These are phyloP conservation scores for Enteromius fasciolatus DNA, from an alignment of 2,797 vertebrate species.

Conservation along the genomic window DNA sequence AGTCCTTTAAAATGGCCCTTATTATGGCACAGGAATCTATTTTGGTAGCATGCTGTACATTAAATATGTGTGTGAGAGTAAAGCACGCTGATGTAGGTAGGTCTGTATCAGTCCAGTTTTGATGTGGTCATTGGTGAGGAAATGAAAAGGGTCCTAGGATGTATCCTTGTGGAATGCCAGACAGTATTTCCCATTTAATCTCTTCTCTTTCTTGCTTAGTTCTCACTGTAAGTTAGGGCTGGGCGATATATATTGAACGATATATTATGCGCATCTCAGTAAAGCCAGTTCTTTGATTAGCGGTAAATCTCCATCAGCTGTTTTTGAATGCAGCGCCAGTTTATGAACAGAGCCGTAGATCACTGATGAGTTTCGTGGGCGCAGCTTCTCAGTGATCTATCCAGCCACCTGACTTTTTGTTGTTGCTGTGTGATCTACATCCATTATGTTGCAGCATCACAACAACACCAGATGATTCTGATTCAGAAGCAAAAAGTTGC, in stretches of 20 bases:
- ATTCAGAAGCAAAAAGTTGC: neutral
- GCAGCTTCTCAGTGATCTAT: no score
- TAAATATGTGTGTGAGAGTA: neutral
- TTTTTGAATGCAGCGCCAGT: no score
- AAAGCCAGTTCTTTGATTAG: no score
- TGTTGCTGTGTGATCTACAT: neutral
- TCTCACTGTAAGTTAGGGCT: neutral
- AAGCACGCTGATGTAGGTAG: neutral
- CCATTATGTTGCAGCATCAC: neutral
- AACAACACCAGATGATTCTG: neutral
- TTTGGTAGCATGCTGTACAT: neutral
- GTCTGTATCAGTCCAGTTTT: neutral
- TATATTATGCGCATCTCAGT: no score
- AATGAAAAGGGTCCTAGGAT: neutral
- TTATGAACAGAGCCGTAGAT: no score
- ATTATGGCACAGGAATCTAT: neutral
- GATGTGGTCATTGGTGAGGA: neutral
- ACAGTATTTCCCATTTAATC: neutral
- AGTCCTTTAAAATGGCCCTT: neutral
- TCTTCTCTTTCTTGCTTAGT: neutral
- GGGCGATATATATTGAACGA: no score
- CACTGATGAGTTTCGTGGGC: no score
- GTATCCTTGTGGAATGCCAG: neutral
- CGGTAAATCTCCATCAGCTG: no score
- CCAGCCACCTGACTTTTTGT: neutral